These are phyloP conservation scores for Colaptes auratus DNA, from an alignment of 2,113 vertebrate genomes.

Conservation along the genomic window DNA sequence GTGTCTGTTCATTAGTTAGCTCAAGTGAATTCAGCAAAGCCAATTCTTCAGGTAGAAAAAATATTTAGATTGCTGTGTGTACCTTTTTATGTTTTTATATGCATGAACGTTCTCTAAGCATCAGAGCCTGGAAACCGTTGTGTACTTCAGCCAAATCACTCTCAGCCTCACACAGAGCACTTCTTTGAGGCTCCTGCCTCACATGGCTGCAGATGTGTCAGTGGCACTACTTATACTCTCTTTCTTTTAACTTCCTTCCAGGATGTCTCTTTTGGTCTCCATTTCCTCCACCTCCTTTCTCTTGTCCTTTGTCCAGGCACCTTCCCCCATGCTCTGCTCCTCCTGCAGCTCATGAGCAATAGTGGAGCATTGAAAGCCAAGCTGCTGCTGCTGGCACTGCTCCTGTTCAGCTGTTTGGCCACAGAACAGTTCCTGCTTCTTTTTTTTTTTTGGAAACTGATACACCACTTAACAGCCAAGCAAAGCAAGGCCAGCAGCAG, in stretches of 20 bases:
- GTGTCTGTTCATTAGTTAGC: not conserved
- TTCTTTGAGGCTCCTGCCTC: slow-evolving; percentile 15
- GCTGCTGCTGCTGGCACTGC: slow-evolving; percentile 32
- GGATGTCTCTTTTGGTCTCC: not conserved
- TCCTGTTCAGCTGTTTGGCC: slow-evolving; percentile 39
- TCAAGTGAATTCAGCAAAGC: not conserved
- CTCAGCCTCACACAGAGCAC: slow-evolving; percentile 4
- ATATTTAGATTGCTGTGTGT: not conserved
- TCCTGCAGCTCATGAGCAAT: not conserved
- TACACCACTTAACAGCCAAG: not conserved
- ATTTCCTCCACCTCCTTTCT: slow-evolving; percentile 41
- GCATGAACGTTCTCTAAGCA: not conserved
- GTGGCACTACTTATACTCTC: not conserved
- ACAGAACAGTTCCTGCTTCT: not conserved
- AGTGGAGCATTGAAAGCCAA: not conserved
- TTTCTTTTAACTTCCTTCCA: slow-evolving; percentile 42
- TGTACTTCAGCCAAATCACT: not conserved
- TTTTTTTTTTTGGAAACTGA: not conserved
- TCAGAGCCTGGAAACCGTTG: not conserved
- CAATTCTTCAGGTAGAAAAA: not conserved
- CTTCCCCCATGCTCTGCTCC: slow-evolving; percentile 1
- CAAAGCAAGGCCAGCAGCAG: not conserved
- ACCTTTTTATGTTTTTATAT: not conserved
- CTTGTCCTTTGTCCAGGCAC: slow-evolving; percentile 33
- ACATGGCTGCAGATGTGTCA: slow-evolving; percentile 20